A percentile compares a stretch with the other conserved stretches of the same genome.
These are phyloP conservation scores for Sterna hirundo DNA, from an alignment of 2,113 vertebrate genomes.

Conservation along the genomic window DNA sequence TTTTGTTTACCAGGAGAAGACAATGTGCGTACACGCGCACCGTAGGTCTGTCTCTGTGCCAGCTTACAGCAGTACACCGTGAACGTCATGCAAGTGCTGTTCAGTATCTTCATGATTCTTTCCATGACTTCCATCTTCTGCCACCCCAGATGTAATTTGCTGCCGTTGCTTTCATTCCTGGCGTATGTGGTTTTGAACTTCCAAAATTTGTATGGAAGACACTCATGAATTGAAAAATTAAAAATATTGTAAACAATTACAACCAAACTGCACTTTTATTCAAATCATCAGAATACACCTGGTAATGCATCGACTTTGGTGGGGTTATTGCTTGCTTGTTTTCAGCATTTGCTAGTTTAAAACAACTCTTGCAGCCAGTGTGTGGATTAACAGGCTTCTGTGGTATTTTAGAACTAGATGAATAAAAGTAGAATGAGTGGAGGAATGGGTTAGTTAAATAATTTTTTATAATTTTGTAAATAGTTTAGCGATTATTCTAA, in stretches of 20 bases:
- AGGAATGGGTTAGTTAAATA: neutral
- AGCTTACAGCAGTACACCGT: neutral
- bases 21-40: rapidly evolving
- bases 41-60: too few species aligned
- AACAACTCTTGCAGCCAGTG: neutral
- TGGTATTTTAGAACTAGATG: neutral
- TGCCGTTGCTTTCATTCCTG: neutral
- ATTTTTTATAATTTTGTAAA: neutral
- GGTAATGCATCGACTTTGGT: neutral
- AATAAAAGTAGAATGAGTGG: neutral
- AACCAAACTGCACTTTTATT: neutral
- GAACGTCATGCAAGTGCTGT: neutral
- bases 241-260: too few species aligned
- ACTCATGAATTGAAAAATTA: neutral
- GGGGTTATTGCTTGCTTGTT: neutral
- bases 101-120: neutral
- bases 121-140: neutral
- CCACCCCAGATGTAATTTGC: neutral
- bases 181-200: neutral
- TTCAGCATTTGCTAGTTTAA: neutral
- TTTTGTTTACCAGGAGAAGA: neutral
- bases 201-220: neutral
- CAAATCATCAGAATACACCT: neutral
- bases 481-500: neutral
- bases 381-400: neutral